These are phyloP conservation scores for Bothrops jararaca DNA, from an alignment of 2,113 vertebrate genomes.

Conservation along the genomic window DNA sequence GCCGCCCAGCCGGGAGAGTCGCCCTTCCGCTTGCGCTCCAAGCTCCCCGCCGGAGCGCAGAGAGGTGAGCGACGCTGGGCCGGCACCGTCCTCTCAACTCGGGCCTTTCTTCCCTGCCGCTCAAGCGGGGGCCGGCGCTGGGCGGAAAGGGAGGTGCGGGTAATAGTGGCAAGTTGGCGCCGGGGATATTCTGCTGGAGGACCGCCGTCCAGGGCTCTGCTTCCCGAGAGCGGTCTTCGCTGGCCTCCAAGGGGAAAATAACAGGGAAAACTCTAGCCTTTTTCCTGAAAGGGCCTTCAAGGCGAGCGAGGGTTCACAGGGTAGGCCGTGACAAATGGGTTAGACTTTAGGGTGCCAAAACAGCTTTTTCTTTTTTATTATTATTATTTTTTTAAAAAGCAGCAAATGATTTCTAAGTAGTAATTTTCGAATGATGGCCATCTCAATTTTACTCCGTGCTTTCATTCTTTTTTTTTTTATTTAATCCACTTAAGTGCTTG, in stretches of 20 bases:
- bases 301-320: not conserved
- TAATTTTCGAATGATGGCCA: not conserved
- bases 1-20: not conserved
- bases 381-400: not conserved
- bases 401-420: not conserved
- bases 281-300: not conserved
- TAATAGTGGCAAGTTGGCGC: not conserved
- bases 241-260: not conserved
- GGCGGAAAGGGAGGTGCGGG: not conserved
- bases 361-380: not conserved
- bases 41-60: not conserved
- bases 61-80: too few species aligned
- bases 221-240: not conserved
- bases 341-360: not conserved
- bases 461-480: not conserved
- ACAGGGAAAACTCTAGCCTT: not conserved
- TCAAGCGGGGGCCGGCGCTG: not conserved
- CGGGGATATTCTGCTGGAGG: not conserved
- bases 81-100: not conserved
- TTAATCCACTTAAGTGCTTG: not conserved
- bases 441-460: not conserved
- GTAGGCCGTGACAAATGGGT: not conserved
- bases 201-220: not conserved
- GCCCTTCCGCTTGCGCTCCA: not conserved
- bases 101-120: not conserved